Base-by-base conservation (phyloP, 2,888 invertebrate species). In the Drosophila merina region DNA sequence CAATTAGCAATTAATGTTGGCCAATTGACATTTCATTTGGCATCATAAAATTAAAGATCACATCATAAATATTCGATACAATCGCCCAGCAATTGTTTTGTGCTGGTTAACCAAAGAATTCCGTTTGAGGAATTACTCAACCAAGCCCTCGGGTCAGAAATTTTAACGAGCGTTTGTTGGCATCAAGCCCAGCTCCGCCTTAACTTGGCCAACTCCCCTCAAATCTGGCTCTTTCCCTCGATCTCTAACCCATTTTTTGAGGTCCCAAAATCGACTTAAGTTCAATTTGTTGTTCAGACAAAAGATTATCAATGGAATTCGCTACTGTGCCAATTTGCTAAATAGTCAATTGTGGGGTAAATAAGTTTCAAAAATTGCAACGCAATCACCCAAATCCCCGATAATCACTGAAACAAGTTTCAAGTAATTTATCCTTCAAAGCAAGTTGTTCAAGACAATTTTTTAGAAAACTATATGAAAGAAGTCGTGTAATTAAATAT, bases 91-190 rank as follows among this genome's bases (percentile, higher is more conserved):
- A 72, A 81, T 79, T 77, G 81, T 69, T 51, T 72, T 30, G 31
- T 25, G 57, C 36, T 55, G 28, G 44, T 40, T 36, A 55, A 48
- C 60, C 72, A 55, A 79, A 85, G 80, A 82, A 86, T 85, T 74
- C 63, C 68, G 79, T 66, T 76, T 71, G 69, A 69, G 77, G 58
- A 58, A 67, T 76, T 79, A 75, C 72, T 62, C 64, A 86, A 78
- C 82, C 80, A 75, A 82, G 80, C 86, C 82, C 83, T 75, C 80
- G 57, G 83, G 86, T 77, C 75, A 72, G 50, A 70, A 66, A 64
- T 62, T 71, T 76, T 71, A 85, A 82, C 77, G 57, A 82, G 62
- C 67, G 52, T 59, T 78, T 76, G 62, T 73, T 76, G 26, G 72
- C 57, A 51, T 66, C 36, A 51, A 52, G 62, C 71, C 36, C 59